Conservation (phyloP, 1,140 invertebrate species). For the Caenorhabditis brenneri region DNA sequence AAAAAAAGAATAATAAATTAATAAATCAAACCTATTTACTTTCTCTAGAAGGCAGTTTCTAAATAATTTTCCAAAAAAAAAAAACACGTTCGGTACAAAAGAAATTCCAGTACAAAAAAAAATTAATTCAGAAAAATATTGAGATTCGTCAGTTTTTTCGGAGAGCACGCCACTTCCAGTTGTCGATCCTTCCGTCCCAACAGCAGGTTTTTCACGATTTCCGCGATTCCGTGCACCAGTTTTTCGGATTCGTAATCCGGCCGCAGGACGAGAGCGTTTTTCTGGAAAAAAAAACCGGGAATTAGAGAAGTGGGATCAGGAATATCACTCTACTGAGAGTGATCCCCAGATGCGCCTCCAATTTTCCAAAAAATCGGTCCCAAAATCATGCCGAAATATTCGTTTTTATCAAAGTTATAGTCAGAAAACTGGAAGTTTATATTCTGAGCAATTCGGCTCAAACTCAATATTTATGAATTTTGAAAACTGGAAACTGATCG, state of each 20-base stretch:
- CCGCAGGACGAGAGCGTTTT: not conserved
- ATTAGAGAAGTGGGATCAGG: too few species aligned
- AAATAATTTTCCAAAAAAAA: not conserved
- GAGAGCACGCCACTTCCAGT: not conserved
- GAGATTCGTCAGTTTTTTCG: not conserved
- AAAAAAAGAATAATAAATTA: too few species aligned
- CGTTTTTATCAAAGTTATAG: too few species aligned
- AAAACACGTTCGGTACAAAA: not conserved
- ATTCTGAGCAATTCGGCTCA: too few species aligned
- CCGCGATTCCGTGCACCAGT: not conserved
- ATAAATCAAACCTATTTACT: too few species aligned
- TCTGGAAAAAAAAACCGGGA: not conserved
- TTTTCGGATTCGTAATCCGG: not conserved
- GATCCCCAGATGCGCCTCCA: too few species aligned
- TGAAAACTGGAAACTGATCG: too few species aligned
- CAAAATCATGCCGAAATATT: too few species aligned
- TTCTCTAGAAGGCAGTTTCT: not conserved
- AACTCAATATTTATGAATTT: too few species aligned
- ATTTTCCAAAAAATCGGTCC: too few species aligned
- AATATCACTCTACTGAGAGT: too few species aligned
- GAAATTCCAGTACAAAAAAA: not conserved
- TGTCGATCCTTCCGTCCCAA: not conserved
- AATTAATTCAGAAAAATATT: not conserved
- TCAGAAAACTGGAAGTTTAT: too few species aligned
- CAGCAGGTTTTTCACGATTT: conserved; percentile 2